Evolutionary conservation across 2,113 vertebrate genomes (phyloP).

Genomic region (Verasper variegatus): DNA sequence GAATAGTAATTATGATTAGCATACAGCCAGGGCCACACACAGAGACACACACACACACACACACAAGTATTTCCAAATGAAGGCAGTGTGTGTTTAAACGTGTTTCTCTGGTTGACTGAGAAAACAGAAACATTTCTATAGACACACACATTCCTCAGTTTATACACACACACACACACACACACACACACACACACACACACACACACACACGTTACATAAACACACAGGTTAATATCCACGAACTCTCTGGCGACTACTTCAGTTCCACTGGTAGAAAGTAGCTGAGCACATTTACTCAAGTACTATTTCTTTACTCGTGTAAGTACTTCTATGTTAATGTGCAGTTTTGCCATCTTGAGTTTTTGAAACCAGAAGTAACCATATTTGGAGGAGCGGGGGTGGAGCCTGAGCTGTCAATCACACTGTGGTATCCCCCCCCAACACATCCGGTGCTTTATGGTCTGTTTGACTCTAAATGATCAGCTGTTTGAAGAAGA

Average conservation of each 20-base stretch:
- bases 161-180: slow-evolving; percentile 46
- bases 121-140: slow-evolving; percentile 70
- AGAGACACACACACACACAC: slow-evolving; percentile 41
- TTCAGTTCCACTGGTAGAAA: no score
- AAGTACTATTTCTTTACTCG: no score
- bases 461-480: no score
- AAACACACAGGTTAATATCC: slow-evolving; percentile 48
- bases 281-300: no score
- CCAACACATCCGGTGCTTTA: no score
- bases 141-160: slow-evolving; percentile 59
- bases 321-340: no score
- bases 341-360: no score
- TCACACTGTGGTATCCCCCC: background rate
- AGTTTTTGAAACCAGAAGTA: no score
- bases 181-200: slow-evolving; percentile 44
- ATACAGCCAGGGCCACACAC: slow-evolving; percentile 69
- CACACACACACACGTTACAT: slow-evolving; percentile 39
- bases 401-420: background rate
- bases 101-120: slow-evolving; percentile 68
- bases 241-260: background rate
- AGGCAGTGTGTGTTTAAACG: slow-evolving; percentile 67
- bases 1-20: slow-evolving; percentile 73
- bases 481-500: no score
- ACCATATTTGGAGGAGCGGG: no score
- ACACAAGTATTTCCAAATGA: slow-evolving; percentile 66